Percentiles rank a stretch among this genome's conserved stretches.
phyloP scores from a whole-genome alignment of 1,140 invertebrate genomes.

The Drosophila saltans region DNA sequence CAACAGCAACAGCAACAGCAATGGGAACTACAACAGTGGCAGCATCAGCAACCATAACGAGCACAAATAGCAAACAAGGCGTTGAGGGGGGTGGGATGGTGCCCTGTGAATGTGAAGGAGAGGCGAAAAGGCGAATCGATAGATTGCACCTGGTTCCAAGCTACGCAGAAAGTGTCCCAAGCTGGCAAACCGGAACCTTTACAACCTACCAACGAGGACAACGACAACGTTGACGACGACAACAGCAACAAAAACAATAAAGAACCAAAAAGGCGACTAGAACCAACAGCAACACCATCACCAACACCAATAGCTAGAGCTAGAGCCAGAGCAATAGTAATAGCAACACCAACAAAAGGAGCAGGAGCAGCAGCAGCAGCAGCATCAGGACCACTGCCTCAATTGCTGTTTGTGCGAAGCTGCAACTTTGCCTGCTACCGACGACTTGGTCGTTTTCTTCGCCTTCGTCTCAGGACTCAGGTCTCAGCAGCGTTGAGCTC shows the following conservation, averaged over 20 bases:
- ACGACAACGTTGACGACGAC: conserved; percentile 10
- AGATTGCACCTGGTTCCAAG: conserved; percentile 75
- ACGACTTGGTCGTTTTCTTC: conserved; percentile 21
- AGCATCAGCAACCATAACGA: conserved; percentile 67
- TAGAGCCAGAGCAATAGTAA: background rate
- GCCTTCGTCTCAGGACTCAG: conserved; percentile 25
- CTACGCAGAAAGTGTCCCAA: conserved; percentile 72
- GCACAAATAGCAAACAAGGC: conserved; percentile 74
- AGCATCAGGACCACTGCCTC: conserved; percentile 18
- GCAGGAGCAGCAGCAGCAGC: background rate
- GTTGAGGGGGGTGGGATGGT: conserved; percentile 6
- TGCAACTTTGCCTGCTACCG: conserved; percentile 51
- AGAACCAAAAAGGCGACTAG: conserved; percentile 36
- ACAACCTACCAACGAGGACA: conserved; percentile 39
- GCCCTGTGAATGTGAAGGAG: conserved; percentile 10
- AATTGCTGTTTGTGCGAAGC: conserved; percentile 16
- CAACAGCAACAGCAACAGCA: conserved; percentile 44
- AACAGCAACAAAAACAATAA: conserved; percentile 60
- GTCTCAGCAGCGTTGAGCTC: conserved; percentile 60
- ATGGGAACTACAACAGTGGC: conserved; percentile 28
- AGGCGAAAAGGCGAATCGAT: conserved; percentile 64
- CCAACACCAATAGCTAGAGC: conserved; percentile 29
- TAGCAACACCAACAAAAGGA: conserved; percentile 28
- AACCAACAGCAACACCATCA: conserved; percentile 13
- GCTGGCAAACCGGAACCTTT: conserved; percentile 47